Conservation (phyloP, 2,113 vertebrate species). For the Rissa tridactyla region DNA sequence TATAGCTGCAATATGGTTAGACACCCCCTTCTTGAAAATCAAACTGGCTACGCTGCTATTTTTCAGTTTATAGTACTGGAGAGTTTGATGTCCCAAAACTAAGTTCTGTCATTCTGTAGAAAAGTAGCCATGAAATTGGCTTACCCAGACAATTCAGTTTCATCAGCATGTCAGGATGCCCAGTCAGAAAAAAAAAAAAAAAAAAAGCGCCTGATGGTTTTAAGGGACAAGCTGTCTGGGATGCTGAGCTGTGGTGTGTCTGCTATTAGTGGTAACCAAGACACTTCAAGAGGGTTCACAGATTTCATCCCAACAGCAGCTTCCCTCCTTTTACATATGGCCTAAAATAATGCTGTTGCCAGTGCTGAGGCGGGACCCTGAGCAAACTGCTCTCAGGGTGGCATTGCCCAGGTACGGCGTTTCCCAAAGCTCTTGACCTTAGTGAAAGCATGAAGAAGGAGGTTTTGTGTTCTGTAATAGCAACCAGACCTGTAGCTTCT, state of each 20-base stretch:
- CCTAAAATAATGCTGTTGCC: background rate
- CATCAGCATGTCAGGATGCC: background rate
- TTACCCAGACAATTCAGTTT: background rate
- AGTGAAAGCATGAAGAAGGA: accelerated
- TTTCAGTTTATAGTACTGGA: background rate
- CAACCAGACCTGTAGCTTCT: background rate
- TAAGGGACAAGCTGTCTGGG: background rate
- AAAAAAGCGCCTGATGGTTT: background rate
- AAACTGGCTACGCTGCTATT: background rate
- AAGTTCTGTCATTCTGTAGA: background rate
- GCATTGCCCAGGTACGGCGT: accelerated
- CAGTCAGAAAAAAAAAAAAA: too few relatives aligned
- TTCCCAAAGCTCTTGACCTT: background rate
- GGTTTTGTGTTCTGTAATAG: background rate
- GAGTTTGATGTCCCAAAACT: background rate
- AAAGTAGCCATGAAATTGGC: background rate
- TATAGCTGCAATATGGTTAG: background rate
- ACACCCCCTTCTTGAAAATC: background rate
- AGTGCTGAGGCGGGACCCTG: background rate
- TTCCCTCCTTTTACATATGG: background rate
- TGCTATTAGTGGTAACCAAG: background rate
- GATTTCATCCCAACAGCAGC: background rate
- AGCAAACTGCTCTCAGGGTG: background rate
- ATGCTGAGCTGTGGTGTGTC: background rate
- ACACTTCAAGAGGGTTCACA: background rate